Base-by-base conservation (phyloP, 2,113 vertebrate genomes). In the Trichechus manatus region DNA sequence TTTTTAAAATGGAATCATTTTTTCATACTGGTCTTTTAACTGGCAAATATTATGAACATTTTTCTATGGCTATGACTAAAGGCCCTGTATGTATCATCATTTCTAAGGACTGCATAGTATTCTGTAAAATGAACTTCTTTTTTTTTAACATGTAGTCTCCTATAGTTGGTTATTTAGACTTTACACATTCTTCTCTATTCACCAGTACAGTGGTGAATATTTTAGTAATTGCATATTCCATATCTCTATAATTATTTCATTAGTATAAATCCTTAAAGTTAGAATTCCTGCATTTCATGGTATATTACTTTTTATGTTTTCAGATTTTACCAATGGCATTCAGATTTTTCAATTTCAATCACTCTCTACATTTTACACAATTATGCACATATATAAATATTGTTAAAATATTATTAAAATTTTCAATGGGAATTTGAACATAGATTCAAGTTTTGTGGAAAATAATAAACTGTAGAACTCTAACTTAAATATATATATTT, bases 361-460 rank as follows among this genome's bases (percentile, higher is more conserved):
- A 42, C 0, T 44, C 0, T 47, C 10, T 10, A 36, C 27, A 80
- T 22, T 44, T 70, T 96, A 80, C 66, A 50, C 9, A 68, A 66
- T 61, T 29, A 83, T 77, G 0, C 2, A 61, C 20, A 31, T 81
- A 68, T 53, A 29, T 86, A 82, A 59, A 94, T 83, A 85, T 22
- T 80, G 5, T 47, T 68, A 9, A 85, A 64, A 6, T 78, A 77
- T 44, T 63, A 39, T 59, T 59, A 39, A 39, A 13, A 5, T 15
- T 90, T 75, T 75, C 56, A 59, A 31, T 72, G 80, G 89, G 25
- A 82, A 14, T 90, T 84, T 96, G 9, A 87, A 83, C 9, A 87
- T 9, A 79, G 17, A 7, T 66, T 25, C 27, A 15, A 19, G 64
- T 79, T 93, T 86, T 36, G 3, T 92, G 27, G 63, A 56, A 86